Conservation (phyloP, 2,113 vertebrate genomes). For the Phodopus roborovskii region DNA sequence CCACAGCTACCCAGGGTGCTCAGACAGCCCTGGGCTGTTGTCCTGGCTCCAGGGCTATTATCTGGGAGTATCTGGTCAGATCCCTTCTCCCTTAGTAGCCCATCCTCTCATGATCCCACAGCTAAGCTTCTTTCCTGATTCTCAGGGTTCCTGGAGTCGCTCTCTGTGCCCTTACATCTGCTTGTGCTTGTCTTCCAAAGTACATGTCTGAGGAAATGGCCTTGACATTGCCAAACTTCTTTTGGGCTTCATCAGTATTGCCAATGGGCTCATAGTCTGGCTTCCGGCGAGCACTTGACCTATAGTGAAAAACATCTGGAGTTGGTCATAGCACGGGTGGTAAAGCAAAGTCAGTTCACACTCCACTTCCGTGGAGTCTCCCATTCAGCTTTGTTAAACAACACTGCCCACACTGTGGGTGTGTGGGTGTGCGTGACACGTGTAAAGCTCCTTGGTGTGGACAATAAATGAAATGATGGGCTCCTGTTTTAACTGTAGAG, state of each 20-base stretch:
- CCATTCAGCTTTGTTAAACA: background rate
- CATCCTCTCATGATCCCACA: fast-evolving
- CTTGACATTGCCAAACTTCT: slow-evolving; percentile 94
- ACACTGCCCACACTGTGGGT: fast-evolving
- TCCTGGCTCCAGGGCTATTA: fast-evolving
- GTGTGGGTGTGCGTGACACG: too few relatives aligned
- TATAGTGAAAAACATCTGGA: slow-evolving; percentile 65
- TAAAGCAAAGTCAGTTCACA: background rate
- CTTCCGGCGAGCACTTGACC: slow-evolving; percentile 90
- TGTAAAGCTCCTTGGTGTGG: background rate
- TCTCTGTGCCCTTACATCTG: slow-evolving; percentile 88
- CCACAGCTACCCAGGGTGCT: fast-evolving
- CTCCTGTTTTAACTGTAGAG: background rate
- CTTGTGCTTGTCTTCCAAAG: slow-evolving; percentile 94
- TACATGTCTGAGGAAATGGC: slow-evolving; percentile 99
- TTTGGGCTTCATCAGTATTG: slow-evolving; percentile 91
- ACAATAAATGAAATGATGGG: too few relatives aligned
- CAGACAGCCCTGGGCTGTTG: fast-evolving
- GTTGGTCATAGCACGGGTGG: background rate
- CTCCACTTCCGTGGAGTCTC: background rate
- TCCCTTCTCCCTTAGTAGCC: background rate
- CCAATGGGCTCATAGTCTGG: slow-evolving; percentile 82
- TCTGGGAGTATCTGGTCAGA: background rate
- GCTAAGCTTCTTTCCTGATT: background rate
- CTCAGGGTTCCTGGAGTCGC: background rate